Evolutionary conservation across 2,113 vertebrate species (phyloP).

Genomic region (Passer domesticus): DNA sequence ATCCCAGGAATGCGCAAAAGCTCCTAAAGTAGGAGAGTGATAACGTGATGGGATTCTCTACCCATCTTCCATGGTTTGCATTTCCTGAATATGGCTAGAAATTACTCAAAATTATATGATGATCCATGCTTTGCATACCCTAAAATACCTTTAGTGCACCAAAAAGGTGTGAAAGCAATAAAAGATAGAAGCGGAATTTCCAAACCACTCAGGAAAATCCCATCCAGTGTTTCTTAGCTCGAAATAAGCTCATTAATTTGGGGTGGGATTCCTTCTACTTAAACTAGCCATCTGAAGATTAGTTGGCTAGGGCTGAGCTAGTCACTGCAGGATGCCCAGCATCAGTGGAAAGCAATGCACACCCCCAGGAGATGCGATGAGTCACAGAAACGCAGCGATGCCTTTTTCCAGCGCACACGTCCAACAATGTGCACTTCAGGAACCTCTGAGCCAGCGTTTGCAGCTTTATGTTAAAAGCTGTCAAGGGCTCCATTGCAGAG

Average conservation of each 20-base stretch:
- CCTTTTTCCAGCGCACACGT: slow-evolving; percentile 46
- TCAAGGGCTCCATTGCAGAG: neutral
- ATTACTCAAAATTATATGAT: no score
- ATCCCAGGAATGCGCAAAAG: neutral
- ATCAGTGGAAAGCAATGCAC: slow-evolving; percentile 40
- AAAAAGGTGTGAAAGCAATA: neutral
- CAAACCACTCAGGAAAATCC: neutral
- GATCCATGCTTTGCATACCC: neutral
- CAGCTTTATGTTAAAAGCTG: neutral
- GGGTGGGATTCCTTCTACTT: neutral
- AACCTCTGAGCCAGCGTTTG: neutral
- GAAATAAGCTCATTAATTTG: neutral
- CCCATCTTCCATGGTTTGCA: neutral
- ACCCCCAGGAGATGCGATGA: neutral
- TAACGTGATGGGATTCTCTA: neutral
- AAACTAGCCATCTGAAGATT: neutral
- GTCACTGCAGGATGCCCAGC: neutral
- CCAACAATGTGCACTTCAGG: neutral
- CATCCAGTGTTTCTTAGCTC: neutral
- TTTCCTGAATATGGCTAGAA: neutral
- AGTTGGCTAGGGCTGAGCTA: neutral
- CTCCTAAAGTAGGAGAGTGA: accelerated
- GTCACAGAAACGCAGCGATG: neutral
- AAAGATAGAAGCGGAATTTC: neutral
- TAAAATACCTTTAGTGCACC: neutral